Evolutionary conservation across 64 coral and sea anemone genomes (phyloP).

Genomic region (Porites australiensis): DNA sequence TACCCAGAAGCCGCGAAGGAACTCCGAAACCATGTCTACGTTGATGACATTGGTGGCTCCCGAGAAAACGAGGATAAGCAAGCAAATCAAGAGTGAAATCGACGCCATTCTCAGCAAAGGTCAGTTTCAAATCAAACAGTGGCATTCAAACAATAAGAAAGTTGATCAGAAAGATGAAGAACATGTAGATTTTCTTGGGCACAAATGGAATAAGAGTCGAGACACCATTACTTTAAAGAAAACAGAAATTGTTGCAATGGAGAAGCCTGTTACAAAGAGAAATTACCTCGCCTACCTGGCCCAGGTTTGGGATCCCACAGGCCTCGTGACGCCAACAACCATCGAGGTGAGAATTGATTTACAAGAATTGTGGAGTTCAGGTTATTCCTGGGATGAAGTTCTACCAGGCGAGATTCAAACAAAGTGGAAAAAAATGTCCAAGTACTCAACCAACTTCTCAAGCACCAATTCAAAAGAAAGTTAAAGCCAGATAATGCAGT

Average conservation of each 20-base stretch:
- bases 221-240: conserved; percentile 32
- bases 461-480: conserved; percentile 1
- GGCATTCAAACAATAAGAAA: conserved; percentile 39
- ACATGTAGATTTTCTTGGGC: conserved; percentile 23
- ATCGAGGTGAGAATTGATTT: conserved; percentile 50
- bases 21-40: conserved; percentile 25
- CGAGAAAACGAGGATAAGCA: background rate
- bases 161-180: conserved; percentile 5
- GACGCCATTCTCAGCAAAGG: no score
- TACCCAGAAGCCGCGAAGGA: conserved; percentile 35
- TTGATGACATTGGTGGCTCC: conserved; percentile 49
- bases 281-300: conserved; percentile 19
- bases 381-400: conserved; percentile 40
- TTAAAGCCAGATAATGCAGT: conserved; percentile 4
- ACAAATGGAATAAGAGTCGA: conserved; percentile 32
- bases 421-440: no score
- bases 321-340: conserved; percentile 19
- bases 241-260: background rate
- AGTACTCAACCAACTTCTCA: conserved; percentile 40
- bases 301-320: conserved; percentile 33
- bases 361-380: conserved; percentile 54
- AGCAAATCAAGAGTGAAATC: conserved; percentile 13
- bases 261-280: background rate
- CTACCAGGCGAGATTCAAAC: background rate
- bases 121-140: conserved; percentile 33